A percentile compares a stretch with the other conserved stretches of the same genome.
These are phyloP conservation scores for Drosophila nebulosa DNA, from an alignment of 1,140 invertebrate species.

Conservation along the genomic window DNA sequence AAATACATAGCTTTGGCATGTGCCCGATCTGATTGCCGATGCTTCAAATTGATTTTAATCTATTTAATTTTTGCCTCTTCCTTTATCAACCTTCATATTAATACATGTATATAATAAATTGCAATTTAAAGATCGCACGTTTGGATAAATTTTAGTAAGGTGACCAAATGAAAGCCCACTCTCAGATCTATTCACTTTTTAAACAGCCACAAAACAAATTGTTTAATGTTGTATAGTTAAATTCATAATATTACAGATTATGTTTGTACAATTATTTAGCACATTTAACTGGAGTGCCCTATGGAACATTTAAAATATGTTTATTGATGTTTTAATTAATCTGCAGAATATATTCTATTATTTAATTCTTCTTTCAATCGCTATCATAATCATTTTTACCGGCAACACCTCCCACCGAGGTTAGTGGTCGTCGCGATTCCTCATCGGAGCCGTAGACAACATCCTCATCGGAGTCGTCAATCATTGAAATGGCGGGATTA, in stretches of 20 bases:
- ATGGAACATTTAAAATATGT: conserved; percentile 54
- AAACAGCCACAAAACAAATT: neutral
- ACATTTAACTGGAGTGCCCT: conserved; percentile 17
- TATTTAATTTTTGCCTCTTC: too few species aligned
- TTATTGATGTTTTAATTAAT: conserved; percentile 6
- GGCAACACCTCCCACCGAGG: conserved; percentile 80
- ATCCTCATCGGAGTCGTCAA: conserved; percentile 98
- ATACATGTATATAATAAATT: too few species aligned
- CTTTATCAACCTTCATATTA: too few species aligned
- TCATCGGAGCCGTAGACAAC: conserved; percentile 97
- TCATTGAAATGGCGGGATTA: conserved; percentile 98
- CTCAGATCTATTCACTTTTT: too few species aligned
- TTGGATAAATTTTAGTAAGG: too few species aligned
- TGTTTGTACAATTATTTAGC: conserved; percentile 17
- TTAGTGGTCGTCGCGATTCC: conserved; percentile 88
- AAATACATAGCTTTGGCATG: neutral
- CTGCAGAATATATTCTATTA: neutral
- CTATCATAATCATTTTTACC: conserved; percentile 86
- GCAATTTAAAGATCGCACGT: too few species aligned
- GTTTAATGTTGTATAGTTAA: conserved; percentile 3
- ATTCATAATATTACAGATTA: conserved; percentile 3
- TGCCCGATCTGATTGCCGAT: neutral
- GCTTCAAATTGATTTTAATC: neutral
- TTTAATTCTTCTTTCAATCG: conserved; percentile 79
- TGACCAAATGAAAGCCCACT: too few species aligned